Evolutionary conservation across 2,888 invertebrate genomes (phyloP), one percentile per base, ranked within the genome.

Genomic region (Hoplodrina ambigua): DNA sequence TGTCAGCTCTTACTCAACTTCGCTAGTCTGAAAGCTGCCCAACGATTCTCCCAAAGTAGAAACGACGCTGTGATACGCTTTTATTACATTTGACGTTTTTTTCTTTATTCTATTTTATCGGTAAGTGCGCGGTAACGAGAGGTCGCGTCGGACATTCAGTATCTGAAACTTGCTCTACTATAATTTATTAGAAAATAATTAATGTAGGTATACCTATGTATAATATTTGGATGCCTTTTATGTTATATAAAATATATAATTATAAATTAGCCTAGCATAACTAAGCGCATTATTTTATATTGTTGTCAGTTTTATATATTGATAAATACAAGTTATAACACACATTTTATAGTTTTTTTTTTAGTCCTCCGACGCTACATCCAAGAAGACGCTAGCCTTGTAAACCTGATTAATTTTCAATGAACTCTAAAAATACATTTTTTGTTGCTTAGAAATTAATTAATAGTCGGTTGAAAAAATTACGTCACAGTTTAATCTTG

Each of bases 41-140:
- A 85, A 85, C 84, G 85, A 85, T 75, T 72, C 37, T 74, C 58
- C 77, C 83, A 80, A 81, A 85, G 83, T 78, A 75, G 72, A 70
- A 85, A 78, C 71, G 55, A 68, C 71, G 49, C 81, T 84, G 84
- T 84, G 85, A 85, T 84, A 84, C 20, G 64, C 56, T 73, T 69
- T 65, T 75, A 62, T 71, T 69, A 68, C 71, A 76, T 72, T 80
- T 65, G 63, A 55, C 44, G 54, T 57, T 71, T 69, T 61, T 58
- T 53, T 62, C 62, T 67, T 54, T 62, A 58, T 75, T 59, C 44
- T 74, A 57, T 72, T 72, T 49, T 68, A 63, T 73, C 62, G 58
- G n/a, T 81, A 64, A 64, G 78, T 78, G 60, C 33, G 63, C 50
- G 50, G 53, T 25, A 30, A 62, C 52, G 8, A 25, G 37, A 17